phyloP scores from a whole-genome alignment of 2,113 vertebrate species.

The Sinocyclocheilus maitianheensis region DNA sequence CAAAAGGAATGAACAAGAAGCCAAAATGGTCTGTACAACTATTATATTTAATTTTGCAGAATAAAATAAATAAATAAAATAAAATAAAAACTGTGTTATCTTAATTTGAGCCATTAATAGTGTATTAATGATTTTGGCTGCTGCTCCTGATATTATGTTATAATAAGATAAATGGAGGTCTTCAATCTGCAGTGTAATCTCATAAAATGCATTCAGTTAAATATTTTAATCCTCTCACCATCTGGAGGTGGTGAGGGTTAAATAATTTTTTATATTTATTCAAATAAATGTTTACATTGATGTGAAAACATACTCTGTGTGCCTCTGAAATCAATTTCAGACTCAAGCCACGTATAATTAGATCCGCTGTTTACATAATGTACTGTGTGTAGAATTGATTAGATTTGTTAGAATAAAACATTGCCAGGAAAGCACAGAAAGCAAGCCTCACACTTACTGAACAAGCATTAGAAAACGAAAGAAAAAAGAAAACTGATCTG shows the following conservation, averaged over 20 bases:
- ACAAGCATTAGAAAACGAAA: background rate
- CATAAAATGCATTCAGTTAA: slow-evolving; percentile 34
- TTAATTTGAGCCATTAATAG: background rate
- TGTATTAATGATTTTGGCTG: background rate
- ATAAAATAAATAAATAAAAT: background rate
- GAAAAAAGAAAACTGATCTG: background rate
- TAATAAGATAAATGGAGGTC: background rate
- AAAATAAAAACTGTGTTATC: background rate
- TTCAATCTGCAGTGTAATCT: background rate
- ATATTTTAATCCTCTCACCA: slow-evolving; percentile 25
- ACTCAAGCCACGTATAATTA: slow-evolving; percentile 34
- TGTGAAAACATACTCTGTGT: background rate
- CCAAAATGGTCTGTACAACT: background rate
- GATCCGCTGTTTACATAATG: slow-evolving; percentile 43
- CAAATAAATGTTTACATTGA: slow-evolving; percentile 9
- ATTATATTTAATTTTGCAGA: background rate
- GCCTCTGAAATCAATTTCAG: slow-evolving; percentile 32
- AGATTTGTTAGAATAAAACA: slow-evolving; percentile 35
- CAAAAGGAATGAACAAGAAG: background rate
- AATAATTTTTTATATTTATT: slow-evolving; percentile 23
- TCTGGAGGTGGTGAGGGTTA: slow-evolving; percentile 12
- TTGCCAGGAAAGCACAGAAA: slow-evolving; percentile 27
- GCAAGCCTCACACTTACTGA: background rate
- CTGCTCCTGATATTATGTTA: background rate
- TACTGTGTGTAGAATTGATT: slow-evolving; percentile 29